Conservation (phyloP, 1,140 invertebrate species). For the Vanessa atalanta region DNA sequence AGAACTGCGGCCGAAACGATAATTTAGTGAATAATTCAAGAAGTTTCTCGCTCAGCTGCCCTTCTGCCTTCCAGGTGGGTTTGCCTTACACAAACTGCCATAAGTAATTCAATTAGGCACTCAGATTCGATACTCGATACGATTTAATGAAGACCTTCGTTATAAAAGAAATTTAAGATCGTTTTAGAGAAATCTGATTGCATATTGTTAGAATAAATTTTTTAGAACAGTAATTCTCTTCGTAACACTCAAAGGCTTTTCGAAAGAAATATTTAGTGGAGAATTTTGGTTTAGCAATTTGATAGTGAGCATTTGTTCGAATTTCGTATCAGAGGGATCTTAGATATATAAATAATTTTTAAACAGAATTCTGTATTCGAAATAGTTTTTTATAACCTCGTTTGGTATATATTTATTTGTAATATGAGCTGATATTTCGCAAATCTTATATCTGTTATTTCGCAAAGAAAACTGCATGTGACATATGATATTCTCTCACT, state of each 20-base stretch:
- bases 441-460: no score
- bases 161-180: slow-evolving; percentile 12
- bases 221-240: not conserved
- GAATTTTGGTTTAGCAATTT: not conserved
- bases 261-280: not conserved
- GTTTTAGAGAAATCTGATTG: not conserved
- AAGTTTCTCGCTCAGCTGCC: slow-evolving; percentile 32
- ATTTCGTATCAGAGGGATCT: no score
- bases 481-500: no score
- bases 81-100: slow-evolving; percentile 29
- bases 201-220: not conserved
- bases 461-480: no score
- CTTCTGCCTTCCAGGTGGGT: slow-evolving; percentile 31
- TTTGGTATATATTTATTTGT: no score
- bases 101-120: slow-evolving; percentile 38
- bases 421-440: no score
- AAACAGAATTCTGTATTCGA: no score
- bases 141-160: slow-evolving; percentile 19
- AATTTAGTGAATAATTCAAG: slow-evolving; percentile 39
- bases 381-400: no score
- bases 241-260: not conserved
- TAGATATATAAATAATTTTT: no score
- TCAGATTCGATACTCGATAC: slow-evolving; percentile 29
- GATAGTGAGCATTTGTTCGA: no score
- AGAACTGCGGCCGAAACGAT: slow-evolving; percentile 27